Base-by-base conservation (phyloP, 2,797 vertebrate genomes). In the Tympanoctomys barrerae region DNA sequence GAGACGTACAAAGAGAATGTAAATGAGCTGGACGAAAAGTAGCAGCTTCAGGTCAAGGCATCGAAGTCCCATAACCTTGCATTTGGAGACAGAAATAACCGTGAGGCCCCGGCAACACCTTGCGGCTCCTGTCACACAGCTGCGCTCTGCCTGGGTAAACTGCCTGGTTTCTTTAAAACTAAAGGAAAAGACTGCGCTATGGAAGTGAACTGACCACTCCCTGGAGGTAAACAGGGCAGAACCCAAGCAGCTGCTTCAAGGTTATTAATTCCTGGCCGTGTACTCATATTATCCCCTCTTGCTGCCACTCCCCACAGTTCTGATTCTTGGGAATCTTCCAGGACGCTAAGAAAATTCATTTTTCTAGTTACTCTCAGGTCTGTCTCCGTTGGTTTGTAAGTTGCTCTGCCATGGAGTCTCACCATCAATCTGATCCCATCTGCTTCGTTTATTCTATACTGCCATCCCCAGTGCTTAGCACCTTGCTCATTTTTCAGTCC, bases 261-360 rank as follows among this genome's bases (percentile, higher is more conserved):
- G 46, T 77, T 26, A 83, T 90, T 82, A n/a, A 81, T 24, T 95
- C 79, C 49, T 89, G 71, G 87, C 92, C 5, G 0, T 24, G 52
- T 2, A 9, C 49, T 61, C 62, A 31, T 85, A 79, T 82, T 36
- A 70, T 89, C 84, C 54, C 54, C 49, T 49, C 87, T 26, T 73
- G 62, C 22, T 19, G 85, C 82, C 92, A 64, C 73, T 96, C 96
- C 73, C 79, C 22, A 57, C 13, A 59, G 89, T 89, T 89, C 73
- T 33, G 2, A 26, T 64, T 91, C 77, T 70, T 85, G 94, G 89
- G 77, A 73, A 18, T 70, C 84, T 89, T 96, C 91, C 96, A 97
- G 81, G 77, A 83, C 36, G 52, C 70, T 84, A 70, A 89, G 93
- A 95, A 95, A 94, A 89, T 46, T 57, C 84, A 95, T 89, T 84